These are phyloP conservation scores for Papilio dardanus DNA, from an alignment of 1,140 invertebrate species.

Conservation along the genomic window DNA sequence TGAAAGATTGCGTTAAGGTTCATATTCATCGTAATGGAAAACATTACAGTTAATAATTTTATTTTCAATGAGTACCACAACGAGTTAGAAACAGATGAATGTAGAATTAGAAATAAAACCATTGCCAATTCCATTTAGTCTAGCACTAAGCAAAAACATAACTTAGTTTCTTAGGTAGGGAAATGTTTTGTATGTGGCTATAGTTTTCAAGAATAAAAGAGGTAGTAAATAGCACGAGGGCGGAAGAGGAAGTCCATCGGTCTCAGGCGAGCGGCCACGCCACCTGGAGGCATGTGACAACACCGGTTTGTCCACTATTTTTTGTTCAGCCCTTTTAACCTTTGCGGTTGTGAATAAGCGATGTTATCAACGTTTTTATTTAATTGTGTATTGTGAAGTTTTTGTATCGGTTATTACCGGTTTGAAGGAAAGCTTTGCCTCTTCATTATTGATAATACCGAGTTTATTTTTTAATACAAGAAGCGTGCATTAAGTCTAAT, in stretches of 20 bases:
- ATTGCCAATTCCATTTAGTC: no score
- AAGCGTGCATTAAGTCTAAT: slow-evolving; percentile 56
- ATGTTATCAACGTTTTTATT: slow-evolving; percentile 42
- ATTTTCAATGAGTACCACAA: no score
- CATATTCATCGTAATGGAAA: no score
- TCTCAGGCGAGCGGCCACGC: slow-evolving; percentile 51
- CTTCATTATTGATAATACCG: not conserved
- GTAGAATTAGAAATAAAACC: no score
- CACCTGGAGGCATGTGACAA: slow-evolving; percentile 58
- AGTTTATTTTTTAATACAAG: slow-evolving; percentile 21
- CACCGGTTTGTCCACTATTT: slow-evolving; percentile 58
- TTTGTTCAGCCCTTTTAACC: slow-evolving; percentile 63
- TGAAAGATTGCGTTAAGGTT: not conserved
- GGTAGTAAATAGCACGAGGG: slow-evolving; percentile 40
- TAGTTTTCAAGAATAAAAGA: not conserved
- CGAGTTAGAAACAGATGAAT: no score
- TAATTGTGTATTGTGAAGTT: slow-evolving; percentile 14
- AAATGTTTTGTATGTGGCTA: no score
- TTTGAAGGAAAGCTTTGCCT: not conserved
- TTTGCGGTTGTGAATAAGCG: slow-evolving; percentile 50
- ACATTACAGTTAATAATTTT: not conserved
- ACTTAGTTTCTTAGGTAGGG: no score
- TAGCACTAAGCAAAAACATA: no score
- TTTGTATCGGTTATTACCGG: not conserved
- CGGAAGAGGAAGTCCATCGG: slow-evolving; percentile 59